phyloP scores from a whole-genome alignment of 1,140 invertebrate genomes.

The Drosophila murphyi region DNA sequence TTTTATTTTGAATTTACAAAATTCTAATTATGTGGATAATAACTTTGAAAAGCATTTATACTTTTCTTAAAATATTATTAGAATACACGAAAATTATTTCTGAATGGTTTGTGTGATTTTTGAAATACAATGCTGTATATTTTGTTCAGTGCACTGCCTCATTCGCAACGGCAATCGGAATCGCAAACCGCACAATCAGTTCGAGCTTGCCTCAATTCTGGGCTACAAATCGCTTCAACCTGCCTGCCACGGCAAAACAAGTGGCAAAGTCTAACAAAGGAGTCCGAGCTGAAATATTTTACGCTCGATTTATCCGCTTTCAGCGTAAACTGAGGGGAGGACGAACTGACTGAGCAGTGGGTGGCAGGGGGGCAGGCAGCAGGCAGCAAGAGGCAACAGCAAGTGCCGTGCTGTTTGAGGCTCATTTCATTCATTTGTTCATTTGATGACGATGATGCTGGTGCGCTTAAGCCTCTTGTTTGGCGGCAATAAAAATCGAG shows the following conservation, averaged over 20 bases:
- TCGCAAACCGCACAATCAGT: conserved; percentile 2
- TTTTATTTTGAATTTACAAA: too few relatives aligned
- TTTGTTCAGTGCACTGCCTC: conserved; percentile 22
- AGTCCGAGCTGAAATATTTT: conserved; percentile 75
- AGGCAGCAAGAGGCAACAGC: conserved; percentile 41
- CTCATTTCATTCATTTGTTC: conserved; percentile 84
- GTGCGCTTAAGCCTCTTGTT: conserved; percentile 80
- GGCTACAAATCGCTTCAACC: conserved; percentile 65
- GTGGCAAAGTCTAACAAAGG: conserved; percentile 57
- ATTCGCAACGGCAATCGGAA: conserved; percentile 41
- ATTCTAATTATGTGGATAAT: too few relatives aligned
- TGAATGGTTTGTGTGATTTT: too few relatives aligned
- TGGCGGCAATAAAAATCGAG: conserved; percentile 83
- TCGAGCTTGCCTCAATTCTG: conserved; percentile 14
- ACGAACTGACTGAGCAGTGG: background rate
- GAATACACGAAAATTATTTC: too few relatives aligned
- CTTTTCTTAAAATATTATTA: too few relatives aligned
- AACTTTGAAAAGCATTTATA: too few relatives aligned
- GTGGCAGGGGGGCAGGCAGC: background rate
- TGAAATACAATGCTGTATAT: background rate
- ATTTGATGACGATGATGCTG: conserved; percentile 75
- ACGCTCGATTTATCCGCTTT: conserved; percentile 78
- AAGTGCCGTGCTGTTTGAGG: conserved; percentile 73
- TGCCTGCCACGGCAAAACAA: conserved; percentile 41
- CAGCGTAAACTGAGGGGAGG: background rate